A percentile compares a stretch with the other conserved stretches of the same genome.
These are phyloP conservation scores for Regulus satrapa DNA, from an alignment of 2,113 vertebrate species.

Conservation along the genomic window DNA sequence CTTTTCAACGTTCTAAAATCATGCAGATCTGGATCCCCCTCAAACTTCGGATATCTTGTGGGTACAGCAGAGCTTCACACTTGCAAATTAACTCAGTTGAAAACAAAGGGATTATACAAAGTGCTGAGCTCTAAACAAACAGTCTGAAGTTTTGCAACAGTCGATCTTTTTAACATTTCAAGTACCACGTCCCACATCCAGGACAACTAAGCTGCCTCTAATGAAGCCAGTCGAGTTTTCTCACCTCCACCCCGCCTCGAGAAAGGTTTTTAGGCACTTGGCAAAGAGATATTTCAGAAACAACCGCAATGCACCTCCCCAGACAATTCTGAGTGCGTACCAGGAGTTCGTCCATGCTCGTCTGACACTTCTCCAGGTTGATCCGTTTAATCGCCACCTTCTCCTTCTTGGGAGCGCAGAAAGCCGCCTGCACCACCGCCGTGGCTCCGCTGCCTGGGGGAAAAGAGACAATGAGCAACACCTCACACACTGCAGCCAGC, in stretches of 20 bases:
- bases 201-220: background rate
- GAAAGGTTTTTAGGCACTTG: background rate
- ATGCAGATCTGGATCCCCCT: background rate
- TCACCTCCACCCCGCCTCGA: background rate
- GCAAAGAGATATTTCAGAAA: background rate
- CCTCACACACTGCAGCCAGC: fast-evolving
- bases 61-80: background rate
- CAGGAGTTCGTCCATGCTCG: constrained; percentile 96
- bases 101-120: constrained; percentile 17
- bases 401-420: constrained; percentile 88
- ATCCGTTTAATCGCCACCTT: constrained; percentile 95
- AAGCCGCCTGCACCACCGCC: constrained; percentile 91
- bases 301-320: background rate
- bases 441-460: constrained; percentile 82
- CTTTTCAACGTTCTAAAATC: background rate
- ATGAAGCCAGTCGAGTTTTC: background rate
- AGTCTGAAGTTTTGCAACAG: background rate
- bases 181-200: background rate
- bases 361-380: constrained; percentile 96
- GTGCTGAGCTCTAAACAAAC: background rate
- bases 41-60: background rate
- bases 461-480: background rate
- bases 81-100: background rate
- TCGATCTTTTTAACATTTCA: background rate
- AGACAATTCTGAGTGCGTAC: constrained; percentile 63